A percentile compares a stretch with the other conserved stretches of the same genome.
Conservation (phyloP, 2,888 invertebrate genomes). For the Eupithecia tripunctaria region DNA sequence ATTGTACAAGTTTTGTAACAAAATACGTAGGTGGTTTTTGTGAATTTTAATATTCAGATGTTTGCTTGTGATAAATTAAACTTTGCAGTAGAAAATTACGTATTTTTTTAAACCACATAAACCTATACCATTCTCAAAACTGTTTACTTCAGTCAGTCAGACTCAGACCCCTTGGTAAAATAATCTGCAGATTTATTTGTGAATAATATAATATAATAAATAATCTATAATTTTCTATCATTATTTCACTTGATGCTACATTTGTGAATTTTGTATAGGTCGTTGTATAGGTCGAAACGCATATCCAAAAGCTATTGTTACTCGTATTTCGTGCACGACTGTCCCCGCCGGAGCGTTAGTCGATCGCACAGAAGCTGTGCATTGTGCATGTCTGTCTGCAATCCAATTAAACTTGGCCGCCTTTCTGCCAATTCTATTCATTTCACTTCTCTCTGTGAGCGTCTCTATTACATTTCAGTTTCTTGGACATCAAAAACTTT, state of each 20-base stretch:
- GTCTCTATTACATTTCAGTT: background rate
- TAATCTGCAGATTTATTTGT: background rate
- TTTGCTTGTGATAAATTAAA: background rate
- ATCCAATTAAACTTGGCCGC: conserved; percentile 38
- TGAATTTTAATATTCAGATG: too few relatives aligned
- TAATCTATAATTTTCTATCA: too few relatives aligned
- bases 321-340: background rate
- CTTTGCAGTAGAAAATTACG: background rate
- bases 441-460: background rate
- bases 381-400: conserved; percentile 38
- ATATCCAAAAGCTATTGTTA: background rate
- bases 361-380: conserved; percentile 45
- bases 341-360: conserved; percentile 42
- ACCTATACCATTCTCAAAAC: background rate
- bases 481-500: background rate
- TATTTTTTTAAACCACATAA: too few relatives aligned
- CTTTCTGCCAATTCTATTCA: conserved; percentile 15
- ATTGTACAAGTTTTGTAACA: too few relatives aligned
- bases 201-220: background rate
- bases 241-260: background rate
- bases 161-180: too few relatives aligned
- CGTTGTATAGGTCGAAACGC: too few relatives aligned
- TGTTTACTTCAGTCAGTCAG: background rate
- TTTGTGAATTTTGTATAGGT: background rate
- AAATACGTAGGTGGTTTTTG: too few relatives aligned